Conservation (phyloP, 2,888 invertebrate genomes). For the Melanotus villosus region DNA sequence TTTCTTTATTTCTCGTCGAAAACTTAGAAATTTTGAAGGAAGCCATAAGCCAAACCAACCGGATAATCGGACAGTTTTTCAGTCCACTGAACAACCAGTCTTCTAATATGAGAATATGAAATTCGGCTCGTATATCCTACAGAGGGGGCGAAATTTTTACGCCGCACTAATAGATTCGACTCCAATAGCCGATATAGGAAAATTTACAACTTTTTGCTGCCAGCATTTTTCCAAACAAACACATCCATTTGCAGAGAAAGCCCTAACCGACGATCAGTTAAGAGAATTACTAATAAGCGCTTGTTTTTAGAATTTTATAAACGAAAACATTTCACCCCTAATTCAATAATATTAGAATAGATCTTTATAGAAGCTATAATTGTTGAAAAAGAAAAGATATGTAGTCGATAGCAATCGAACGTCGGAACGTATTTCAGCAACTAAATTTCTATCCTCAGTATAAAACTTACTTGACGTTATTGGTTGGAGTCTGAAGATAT, state of each 20-base stretch:
- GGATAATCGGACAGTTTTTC: conserved; percentile 46
- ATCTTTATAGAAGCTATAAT: too few relatives aligned
- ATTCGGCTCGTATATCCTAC: conserved; percentile 38
- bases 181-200: background rate
- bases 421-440: too few relatives aligned
- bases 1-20: conserved; percentile 41
- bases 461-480: too few relatives aligned
- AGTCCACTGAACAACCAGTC: conserved; percentile 40
- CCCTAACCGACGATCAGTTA: too few relatives aligned
- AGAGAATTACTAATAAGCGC: too few relatives aligned
- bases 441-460: too few relatives aligned
- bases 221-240: background rate
- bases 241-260: background rate
- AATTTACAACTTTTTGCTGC: conserved; percentile 14
- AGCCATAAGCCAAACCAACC: conserved; percentile 41
- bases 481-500: too few relatives aligned
- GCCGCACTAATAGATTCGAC: conserved; percentile 24
- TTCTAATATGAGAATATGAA: conserved; percentile 46
- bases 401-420: too few relatives aligned
- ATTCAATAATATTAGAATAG: too few relatives aligned
- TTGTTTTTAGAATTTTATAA: too few relatives aligned
- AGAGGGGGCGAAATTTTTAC: conserved; percentile 25
- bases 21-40: conserved; percentile 38
- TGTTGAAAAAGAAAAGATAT: too few relatives aligned
- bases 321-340: too few relatives aligned